Base-by-base conservation (phyloP, 2,113 vertebrate species). In the Semnornis frantzii region DNA sequence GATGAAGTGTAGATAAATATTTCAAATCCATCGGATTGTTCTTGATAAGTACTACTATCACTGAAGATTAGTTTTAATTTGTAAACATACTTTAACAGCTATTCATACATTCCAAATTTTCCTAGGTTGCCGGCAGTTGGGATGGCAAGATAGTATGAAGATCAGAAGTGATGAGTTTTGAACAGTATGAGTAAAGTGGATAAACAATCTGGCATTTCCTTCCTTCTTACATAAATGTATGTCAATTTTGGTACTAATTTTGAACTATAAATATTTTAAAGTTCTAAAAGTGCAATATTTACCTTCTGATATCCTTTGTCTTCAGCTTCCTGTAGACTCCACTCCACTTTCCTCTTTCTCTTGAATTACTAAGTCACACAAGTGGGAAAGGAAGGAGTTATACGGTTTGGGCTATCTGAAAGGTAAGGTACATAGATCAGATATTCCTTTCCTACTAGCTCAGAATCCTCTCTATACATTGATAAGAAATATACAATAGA, bases 21-120 rank as follows among this genome's bases (percentile, higher is more conserved):
- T 96, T 93, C 30, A 87, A 57, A 92, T 79, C 27, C 85, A 70
- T 84, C 81, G 83, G 81, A 87, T 92, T 73, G 31, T 90, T 92
- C 73, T 57, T 75, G 90, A 42, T 92, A 91, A 85, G 24, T 8
- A 2, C 8, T 90, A 37, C 84, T 82, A 89, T 94, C 30, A 58
- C 33, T 86, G 71, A 85, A 85, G 72, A 95, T 89, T 87, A 91
- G 13, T 90, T 93, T 93, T 89, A 75, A 95, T 87, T 92, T 86
- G 15, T 70, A 76, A 90, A 64, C 73, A 42, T 37, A 54, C 18
- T 66, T 19, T 68, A 71, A 20, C 57, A 93, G 20, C 15, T 60
- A 63, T 39, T 77, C 27, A 50, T 25, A 68, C 3, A 3, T 82
- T 83, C 28, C 23, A 74, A 88, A 71, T 16, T 76, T 77, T 83